A percentile compares a stretch with the other conserved stretches of the same genome.
phyloP scores from a whole-genome alignment of 2,888 invertebrate genomes.

The Sesia apiformis region DNA sequence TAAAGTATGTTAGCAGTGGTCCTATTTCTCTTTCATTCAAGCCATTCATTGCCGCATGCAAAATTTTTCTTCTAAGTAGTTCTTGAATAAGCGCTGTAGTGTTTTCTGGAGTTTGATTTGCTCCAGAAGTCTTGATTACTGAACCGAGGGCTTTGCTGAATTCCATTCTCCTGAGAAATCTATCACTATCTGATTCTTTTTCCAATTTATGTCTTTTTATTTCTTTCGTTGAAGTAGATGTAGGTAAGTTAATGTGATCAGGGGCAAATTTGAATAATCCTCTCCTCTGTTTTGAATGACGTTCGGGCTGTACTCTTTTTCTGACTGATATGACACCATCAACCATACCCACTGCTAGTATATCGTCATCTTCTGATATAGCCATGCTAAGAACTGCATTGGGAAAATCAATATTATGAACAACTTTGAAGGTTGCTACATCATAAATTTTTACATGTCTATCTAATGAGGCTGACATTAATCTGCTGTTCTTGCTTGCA shows the following conservation, averaged over 20 bases:
- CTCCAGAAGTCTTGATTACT: constrained; percentile 77
- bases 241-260: constrained; percentile 67
- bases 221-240: constrained; percentile 45
- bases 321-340: constrained; percentile 93
- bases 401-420: constrained; percentile 92
- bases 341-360: constrained; percentile 92
- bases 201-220: not conserved
- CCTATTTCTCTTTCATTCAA: constrained; percentile 79
- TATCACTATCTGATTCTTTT: constrained; percentile 58
- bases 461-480: constrained; percentile 93
- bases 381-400: constrained; percentile 93
- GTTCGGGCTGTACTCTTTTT: constrained; percentile 78
- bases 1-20: constrained; percentile 83
- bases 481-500: constrained; percentile 85
- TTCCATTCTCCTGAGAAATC: constrained; percentile 84
- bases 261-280: constrained; percentile 68
- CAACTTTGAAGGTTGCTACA: constrained; percentile 86
- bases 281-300: constrained; percentile 41
- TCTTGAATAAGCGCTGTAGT: constrained; percentile 90
- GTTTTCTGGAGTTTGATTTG: constrained; percentile 80
- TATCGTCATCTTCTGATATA: constrained; percentile 83
- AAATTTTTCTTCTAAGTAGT: constrained; percentile 85
- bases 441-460: constrained; percentile 96
- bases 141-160: constrained; percentile 85
- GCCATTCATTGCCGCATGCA: constrained; percentile 83